Percentiles rank a stretch among this genome's conserved stretches.
Evolutionary conservation across 2,113 vertebrate species (phyloP).

Genomic region (Prolemur simus): DNA sequence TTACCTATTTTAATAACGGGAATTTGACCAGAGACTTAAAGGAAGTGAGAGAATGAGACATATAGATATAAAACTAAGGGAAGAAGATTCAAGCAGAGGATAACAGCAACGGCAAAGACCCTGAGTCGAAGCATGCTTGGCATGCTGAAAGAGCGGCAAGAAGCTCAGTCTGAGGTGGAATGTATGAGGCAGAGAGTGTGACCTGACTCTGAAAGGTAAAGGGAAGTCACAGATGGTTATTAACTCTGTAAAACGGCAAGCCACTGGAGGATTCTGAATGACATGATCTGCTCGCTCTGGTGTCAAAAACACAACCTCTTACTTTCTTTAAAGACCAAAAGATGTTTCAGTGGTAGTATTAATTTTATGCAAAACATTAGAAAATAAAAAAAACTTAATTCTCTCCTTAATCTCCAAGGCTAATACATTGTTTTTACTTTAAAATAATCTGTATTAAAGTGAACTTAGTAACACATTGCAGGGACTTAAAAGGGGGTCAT

Average conservation of each 20-base stretch:
- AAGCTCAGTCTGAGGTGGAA: neutral
- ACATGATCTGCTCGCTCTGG: neutral
- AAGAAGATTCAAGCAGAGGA: neutral
- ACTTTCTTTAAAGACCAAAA: constrained; percentile 14
- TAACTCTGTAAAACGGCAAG: neutral
- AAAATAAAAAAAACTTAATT: constrained; percentile 27
- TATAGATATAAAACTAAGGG: neutral
- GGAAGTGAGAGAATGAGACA: neutral
- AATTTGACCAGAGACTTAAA: neutral
- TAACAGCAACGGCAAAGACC: neutral
- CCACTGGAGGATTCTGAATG: neutral
- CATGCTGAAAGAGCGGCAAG: neutral
- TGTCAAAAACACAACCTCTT: neutral
- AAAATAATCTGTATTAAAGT: neutral
- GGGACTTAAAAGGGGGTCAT: neutral
- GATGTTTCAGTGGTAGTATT: neutral
- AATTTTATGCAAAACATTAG: constrained; percentile 22
- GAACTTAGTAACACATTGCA: neutral
- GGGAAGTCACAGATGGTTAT: neutral
- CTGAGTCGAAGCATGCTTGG: neutral
- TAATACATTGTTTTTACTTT: neutral
- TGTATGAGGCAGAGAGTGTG: neutral
- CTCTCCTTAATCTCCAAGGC: neutral
- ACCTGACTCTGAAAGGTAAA: neutral
- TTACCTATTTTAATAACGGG: neutral